phyloP scores from a whole-genome alignment of 1,140 invertebrate species.

The Phenacoccus solenopsis region DNA sequence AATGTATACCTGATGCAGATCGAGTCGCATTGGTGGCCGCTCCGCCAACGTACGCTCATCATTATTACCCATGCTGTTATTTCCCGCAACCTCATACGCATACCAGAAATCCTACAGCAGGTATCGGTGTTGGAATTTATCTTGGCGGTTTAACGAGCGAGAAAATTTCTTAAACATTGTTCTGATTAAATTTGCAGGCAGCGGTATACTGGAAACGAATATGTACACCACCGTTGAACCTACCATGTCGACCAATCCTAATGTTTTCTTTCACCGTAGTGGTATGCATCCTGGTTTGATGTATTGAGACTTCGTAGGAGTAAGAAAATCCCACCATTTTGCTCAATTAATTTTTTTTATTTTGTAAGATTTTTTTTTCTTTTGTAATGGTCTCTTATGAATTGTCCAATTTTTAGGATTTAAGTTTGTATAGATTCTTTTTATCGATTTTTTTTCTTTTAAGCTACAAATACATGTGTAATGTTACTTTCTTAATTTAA shows the following conservation, averaged over 20 bases:
- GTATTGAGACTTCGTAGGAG: constrained; percentile 26
- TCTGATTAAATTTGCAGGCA: constrained; percentile 18
- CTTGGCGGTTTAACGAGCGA: not conserved
- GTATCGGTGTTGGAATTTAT: not conserved
- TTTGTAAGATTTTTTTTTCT: not conserved
- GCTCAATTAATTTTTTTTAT: not conserved
- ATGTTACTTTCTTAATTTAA: too few relatives aligned
- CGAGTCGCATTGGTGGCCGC: constrained; percentile 31
- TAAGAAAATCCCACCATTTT: not conserved
- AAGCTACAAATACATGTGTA: not conserved
- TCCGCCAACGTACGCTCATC: constrained; percentile 30
- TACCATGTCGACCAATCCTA: constrained; percentile 33
- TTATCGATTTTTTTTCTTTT: too few relatives aligned
- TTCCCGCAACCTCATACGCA: constrained; percentile 23
- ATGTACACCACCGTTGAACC: constrained; percentile 34
- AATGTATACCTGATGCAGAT: constrained; percentile 24
- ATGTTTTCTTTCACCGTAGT: constrained; percentile 33
- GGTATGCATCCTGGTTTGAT: constrained; percentile 33
- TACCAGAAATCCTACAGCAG: not conserved
- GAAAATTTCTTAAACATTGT: not conserved
- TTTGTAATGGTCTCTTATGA: not conserved
- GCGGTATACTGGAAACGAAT: constrained; percentile 28
- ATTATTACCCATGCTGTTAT: constrained; percentile 30
- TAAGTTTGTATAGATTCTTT: too few relatives aligned
- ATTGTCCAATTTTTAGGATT: not conserved